Base-by-base conservation (phyloP, 2,797 vertebrate genomes). In the Fundulus diaphanus region DNA sequence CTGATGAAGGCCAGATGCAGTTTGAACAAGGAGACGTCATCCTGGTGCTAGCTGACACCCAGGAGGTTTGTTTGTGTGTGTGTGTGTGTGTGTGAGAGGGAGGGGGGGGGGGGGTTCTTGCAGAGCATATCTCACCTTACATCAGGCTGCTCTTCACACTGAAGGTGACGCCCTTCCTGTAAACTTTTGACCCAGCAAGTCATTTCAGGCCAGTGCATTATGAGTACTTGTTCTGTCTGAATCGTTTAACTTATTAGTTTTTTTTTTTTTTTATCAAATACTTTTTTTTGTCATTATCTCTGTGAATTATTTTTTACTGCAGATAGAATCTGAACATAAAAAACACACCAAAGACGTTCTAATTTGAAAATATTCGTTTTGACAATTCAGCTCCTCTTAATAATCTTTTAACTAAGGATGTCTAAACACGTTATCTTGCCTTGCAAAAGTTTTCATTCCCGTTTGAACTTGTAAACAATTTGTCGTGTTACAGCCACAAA, bases 21-120 rank as follows among this genome's bases (percentile, higher is more conserved):
- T 95, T 94, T 77, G 83, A 88, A 33, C 52, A 94, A 84, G 95
- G 92, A 42, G 94, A 96, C 29, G 2, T 92, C 63, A 92, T 95
- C 66, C 89, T 95, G 44, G 90, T 94, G 66, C 88, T 93, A 0
- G 22, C 71, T 5, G 85, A 84, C 27, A 37, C 82, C 31, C 83
- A 82, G 44, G 85, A 92, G 78, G 94, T 93, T 35, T 68, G 73
- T 85, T 7, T 87, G 20, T 77, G 51, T 77, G 66, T 84, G 9
- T 73, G 68, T 85, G 13, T 42, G n/a, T 68, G 74, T 83, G 15
- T 81, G 20, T 73, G 73, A n/a, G n/a, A n/a, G n/a, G n/a, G n/a
- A n/a, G n/a, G n/a, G 81, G 16, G 75, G 72, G 84, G 18, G 73
- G 71, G 65, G 29, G 15, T 75, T 42, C 18, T 42, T 85, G 37